These are phyloP conservation scores for Drosophila prosaltans DNA, from an alignment of 1,140 invertebrate species.

Conservation along the genomic window DNA sequence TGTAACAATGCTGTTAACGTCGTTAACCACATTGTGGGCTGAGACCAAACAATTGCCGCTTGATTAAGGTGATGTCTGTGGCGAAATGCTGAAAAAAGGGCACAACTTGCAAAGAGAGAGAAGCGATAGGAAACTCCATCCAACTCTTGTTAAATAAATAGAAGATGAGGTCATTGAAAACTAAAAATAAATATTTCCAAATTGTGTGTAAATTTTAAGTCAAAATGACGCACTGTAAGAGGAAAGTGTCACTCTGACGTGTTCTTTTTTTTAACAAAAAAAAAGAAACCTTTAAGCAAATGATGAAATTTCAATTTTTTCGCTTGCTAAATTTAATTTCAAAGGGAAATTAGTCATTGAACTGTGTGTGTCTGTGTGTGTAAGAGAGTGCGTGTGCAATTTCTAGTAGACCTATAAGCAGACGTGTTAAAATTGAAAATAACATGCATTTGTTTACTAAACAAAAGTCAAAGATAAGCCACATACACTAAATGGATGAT, in stretches of 20 bases:
- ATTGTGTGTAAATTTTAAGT: no score
- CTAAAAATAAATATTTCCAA: no score
- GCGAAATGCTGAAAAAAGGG: no score
- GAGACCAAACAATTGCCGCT: slow-evolving; percentile 63
- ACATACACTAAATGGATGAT: no score
- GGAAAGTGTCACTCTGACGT: background rate
- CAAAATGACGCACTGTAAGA: no score
- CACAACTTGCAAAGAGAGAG: no score
- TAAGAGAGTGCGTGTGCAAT: no score
- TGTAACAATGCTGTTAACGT: slow-evolving; percentile 79
- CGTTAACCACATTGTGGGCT: slow-evolving; percentile 61
- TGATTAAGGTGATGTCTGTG: slow-evolving; percentile 52
- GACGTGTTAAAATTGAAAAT: background rate
- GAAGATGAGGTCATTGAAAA: background rate
- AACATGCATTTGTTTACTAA: background rate
- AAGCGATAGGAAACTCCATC: slow-evolving; percentile 7
- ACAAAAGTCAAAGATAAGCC: background rate
- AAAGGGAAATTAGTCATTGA: no score
- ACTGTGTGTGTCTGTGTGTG: no score
- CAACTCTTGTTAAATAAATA: background rate
- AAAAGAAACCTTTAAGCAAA: background rate
- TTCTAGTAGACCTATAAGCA: background rate
- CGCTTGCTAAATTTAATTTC: no score
- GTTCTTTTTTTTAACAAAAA: background rate
- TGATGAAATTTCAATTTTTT: background rate